Evolutionary conservation across 53 echinoderm and acorn worm species (phyloP).

Genomic region (Crossaster papposus): DNA sequence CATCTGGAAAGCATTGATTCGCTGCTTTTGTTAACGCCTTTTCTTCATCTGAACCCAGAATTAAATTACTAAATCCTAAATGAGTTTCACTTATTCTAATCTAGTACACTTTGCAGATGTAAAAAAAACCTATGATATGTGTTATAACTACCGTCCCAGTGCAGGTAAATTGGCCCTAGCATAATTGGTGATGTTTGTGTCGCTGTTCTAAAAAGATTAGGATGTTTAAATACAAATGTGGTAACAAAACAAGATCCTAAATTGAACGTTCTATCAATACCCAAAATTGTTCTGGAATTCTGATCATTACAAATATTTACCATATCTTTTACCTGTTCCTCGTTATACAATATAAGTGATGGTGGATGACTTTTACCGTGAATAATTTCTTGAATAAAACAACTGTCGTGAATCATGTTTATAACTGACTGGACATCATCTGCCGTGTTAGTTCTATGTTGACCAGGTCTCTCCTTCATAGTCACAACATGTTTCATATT

Average conservation of each 20-base stretch:
- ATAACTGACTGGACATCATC: constrained; percentile 28
- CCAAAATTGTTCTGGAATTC: constrained; percentile 2
- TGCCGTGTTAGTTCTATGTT: constrained; percentile 27
- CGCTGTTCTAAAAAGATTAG: not conserved
- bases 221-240: constrained; percentile 18
- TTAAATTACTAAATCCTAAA: constrained; percentile 19
- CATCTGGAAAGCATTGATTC: constrained; percentile 31
- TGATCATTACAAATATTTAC: constrained; percentile 9
- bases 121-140: constrained; percentile 32
- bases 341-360: no score
- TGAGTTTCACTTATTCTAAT: constrained; percentile 6
- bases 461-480: not conserved
- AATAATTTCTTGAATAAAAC: constrained; percentile 23
- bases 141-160: no score
- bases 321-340: constrained; percentile 24
- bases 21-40: no score
- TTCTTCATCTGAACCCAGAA: constrained; percentile 23
- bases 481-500: no score
- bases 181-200: constrained; percentile 22
- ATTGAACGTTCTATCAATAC: no score
- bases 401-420: constrained; percentile 22
- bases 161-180: constrained; percentile 4
- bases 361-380: constrained; percentile 8
- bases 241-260: no score
- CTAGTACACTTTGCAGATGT: no score